Conservation (phyloP, 2,797 vertebrate genomes). For the Platyrinchus mystaceus region DNA sequence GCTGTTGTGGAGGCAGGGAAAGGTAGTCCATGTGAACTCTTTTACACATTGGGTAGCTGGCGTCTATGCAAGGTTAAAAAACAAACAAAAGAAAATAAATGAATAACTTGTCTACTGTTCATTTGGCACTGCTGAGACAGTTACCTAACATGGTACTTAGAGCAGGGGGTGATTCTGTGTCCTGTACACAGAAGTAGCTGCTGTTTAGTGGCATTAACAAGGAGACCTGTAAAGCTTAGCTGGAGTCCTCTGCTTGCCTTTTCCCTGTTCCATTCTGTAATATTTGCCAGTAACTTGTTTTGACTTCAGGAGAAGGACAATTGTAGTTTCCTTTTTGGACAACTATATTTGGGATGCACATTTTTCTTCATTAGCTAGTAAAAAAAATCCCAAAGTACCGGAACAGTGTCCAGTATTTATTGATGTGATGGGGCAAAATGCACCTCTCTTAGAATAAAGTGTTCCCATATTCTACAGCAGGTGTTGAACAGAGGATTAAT, state of each 20-base stretch:
- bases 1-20: neutral
- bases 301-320: neutral
- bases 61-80: neutral
- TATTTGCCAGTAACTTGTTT: neutral
- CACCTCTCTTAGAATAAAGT: neutral
- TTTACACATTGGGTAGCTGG: neutral
- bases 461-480: neutral
- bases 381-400: neutral
- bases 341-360: neutral
- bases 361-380: neutral
- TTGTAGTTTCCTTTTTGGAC: neutral
- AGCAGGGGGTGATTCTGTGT: neutral
- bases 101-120: neutral
- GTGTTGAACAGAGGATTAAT: constrained; percentile 26
- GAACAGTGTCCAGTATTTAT: neutral
- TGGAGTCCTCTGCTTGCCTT: neutral
- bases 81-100: constrained; percentile 34
- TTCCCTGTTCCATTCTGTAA: neutral
- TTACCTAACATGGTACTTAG: constrained; percentile 3
- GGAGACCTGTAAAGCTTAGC: neutral
- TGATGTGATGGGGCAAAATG: neutral
- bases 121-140: neutral
- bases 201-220: neutral
- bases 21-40: neutral
- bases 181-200: neutral